Evolutionary conservation across 64 coral and sea anemone species (phyloP).

Genomic region (Porites australiensis): DNA sequence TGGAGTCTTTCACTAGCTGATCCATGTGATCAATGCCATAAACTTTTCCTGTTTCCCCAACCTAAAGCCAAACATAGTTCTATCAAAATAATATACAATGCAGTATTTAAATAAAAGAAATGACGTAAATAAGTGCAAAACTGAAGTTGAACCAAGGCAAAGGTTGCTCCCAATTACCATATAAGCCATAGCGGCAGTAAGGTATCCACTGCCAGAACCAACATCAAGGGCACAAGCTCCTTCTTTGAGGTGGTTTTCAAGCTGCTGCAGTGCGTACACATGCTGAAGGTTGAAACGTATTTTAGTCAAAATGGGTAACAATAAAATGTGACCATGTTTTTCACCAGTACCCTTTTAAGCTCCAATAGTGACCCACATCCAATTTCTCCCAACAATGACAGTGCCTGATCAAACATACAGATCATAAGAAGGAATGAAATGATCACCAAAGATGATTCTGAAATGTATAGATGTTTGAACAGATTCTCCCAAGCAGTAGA

Average conservation of each 20-base stretch:
- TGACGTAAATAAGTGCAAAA: too few relatives aligned
- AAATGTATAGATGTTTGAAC: too few relatives aligned
- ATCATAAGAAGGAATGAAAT: too few relatives aligned
- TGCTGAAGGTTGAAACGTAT: conserved; percentile 48
- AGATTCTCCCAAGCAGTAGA: too few relatives aligned
- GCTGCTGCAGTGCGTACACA: conserved; percentile 82
- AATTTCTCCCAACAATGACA: too few relatives aligned
- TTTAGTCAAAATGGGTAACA: neutral
- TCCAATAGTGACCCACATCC: too few relatives aligned
- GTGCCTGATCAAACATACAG: too few relatives aligned
- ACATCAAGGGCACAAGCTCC: conserved; percentile 87
- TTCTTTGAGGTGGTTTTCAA: conserved; percentile 83
- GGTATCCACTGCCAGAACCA: conserved; percentile 93
- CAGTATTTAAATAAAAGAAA: too few relatives aligned
- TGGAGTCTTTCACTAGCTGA: conserved; percentile 86
- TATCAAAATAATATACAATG: too few relatives aligned
- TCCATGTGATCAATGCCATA: conserved; percentile 98
- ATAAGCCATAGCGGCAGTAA: conserved; percentile 94
- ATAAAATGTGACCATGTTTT: too few relatives aligned
- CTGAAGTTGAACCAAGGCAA: neutral
- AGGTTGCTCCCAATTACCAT: conserved; percentile 57
- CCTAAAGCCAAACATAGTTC: conserved; percentile 39
- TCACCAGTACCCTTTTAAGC: too few relatives aligned
- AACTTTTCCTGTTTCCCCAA: conserved; percentile 94
- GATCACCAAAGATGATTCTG: too few relatives aligned